Base-by-base conservation (phyloP, 2,113 vertebrate genomes). In the Hypanus sabinus region DNA sequence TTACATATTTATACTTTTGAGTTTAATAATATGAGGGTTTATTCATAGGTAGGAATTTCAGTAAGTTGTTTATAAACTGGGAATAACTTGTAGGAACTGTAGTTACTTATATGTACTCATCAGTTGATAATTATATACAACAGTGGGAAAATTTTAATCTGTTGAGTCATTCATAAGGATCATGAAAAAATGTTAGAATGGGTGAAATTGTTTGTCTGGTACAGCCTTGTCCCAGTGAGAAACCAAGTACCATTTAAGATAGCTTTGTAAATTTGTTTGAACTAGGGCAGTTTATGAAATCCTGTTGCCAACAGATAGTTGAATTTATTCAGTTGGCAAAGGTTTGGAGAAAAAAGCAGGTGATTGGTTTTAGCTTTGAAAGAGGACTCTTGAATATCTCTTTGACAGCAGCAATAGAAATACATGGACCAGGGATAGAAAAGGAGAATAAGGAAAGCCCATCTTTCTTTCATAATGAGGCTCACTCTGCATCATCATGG, bases 301-400 rank as follows among this genome's bases (percentile, higher is more conserved):
- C 90, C 57, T 73, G n/a, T 94, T 71, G 95, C 55, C 94, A 94
- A 33, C 79, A 81, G 60, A 11, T 36, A 12, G 3, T 55, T 95
- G 88, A 93, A 87, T 93, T 94, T 94, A 80, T 94, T 95, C 95
- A 57, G 60, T 73, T 95, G 94, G 73, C 93, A 75, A 93, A 93
- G 90, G 90, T 38, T 70, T 22, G 9, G 36, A 33, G 93, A 55
- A 91, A 94, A 95, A 95, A 93, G 94, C 88, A 93, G 85, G 94
- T 94, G 95, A 46, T 20, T 94, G 94, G 95, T 95, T 94, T 94
- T 94, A 94, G 71, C 88, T 94, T 95, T 93, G 93, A 94, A 94
- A 87, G 94, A 95, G 95, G 80, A 83, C 92, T 94, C 87, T 65
- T 18, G 0, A 0, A 93, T 90, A 94, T 94, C 94, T 94, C 16